A percentile compares a stretch with the other conserved stretches of the same genome.
These are phyloP conservation scores for Misgurnus anguillicaudatus DNA, from an alignment of 2,113 vertebrate genomes.

Conservation along the genomic window DNA sequence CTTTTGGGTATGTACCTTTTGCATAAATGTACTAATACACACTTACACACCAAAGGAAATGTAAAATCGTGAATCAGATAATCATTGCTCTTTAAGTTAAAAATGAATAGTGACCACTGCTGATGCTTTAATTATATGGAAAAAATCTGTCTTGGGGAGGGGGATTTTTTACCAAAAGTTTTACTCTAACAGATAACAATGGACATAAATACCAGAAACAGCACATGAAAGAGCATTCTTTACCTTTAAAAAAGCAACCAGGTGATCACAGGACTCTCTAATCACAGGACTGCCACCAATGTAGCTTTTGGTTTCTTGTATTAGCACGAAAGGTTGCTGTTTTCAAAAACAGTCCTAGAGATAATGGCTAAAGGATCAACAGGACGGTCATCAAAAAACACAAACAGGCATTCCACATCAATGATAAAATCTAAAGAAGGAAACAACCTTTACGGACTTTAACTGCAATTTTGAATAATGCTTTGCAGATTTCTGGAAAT, in stretches of 20 bases:
- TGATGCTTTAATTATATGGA: too few species aligned
- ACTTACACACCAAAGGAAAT: too few species aligned
- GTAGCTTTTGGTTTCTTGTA: conserved; percentile 18
- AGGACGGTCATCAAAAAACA: conserved; percentile 19
- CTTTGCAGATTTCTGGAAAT: conserved; percentile 48
- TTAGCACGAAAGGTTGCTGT: conserved; percentile 36
- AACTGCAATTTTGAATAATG: conserved; percentile 48
- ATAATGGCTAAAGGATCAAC: conserved; percentile 38
- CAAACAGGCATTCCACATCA: conserved; percentile 34
- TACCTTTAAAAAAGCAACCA: conserved; percentile 33
- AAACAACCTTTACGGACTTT: conserved; percentile 30
- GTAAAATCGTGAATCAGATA: too few species aligned
- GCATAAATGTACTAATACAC: too few species aligned
- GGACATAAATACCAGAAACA: too few species aligned
- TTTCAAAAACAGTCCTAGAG: conserved; percentile 34
- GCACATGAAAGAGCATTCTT: too few species aligned
- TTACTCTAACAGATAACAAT: too few species aligned
- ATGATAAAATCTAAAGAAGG: conserved; percentile 33
- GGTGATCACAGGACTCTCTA: not conserved
- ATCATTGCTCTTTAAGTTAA: too few species aligned
- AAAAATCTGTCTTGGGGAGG: too few species aligned
- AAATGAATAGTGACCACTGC: too few species aligned
- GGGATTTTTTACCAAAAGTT: too few species aligned
- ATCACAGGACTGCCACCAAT: conserved; percentile 4
- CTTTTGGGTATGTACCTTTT: too few species aligned